These are phyloP conservation scores for Tribolium madens DNA, from an alignment of 1,140 invertebrate genomes.

Conservation along the genomic window DNA sequence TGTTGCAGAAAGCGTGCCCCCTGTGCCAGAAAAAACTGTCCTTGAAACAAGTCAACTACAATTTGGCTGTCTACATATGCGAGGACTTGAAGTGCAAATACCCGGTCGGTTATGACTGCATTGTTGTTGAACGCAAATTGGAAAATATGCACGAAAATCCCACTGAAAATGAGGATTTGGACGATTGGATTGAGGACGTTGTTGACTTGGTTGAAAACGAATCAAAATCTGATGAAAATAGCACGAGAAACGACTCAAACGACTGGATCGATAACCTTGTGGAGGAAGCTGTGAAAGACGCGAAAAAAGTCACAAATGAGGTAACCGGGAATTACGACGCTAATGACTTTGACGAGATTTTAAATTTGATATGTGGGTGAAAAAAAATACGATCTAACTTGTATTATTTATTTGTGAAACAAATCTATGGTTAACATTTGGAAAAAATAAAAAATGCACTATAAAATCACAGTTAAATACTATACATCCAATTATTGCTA, in stretches of 20 bases:
- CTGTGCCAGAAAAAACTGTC: slow-evolving; percentile 48
- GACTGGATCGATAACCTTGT: not conserved
- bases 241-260: not conserved
- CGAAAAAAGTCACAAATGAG: not conserved
- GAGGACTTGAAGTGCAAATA: slow-evolving; percentile 53
- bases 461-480: slow-evolving; percentile 45
- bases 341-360: not conserved
- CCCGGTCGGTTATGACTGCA: slow-evolving; percentile 51
- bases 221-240: too few species aligned
- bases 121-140: slow-evolving; percentile 48
- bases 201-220: not conserved
- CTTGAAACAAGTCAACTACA: slow-evolving; percentile 55
- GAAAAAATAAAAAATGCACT: slow-evolving; percentile 40
- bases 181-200: slow-evolving; percentile 5
- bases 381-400: not conserved
- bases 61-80: slow-evolving; percentile 53
- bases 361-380: not conserved
- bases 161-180: not conserved
- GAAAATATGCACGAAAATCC: slow-evolving; percentile 50
- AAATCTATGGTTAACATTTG: slow-evolving; percentile 22
- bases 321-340: not conserved
- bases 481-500: slow-evolving; percentile 27
- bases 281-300: not conserved
- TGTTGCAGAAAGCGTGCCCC: slow-evolving; percentile 47
- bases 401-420: not conserved